phyloP scores from a whole-genome alignment of 2,113 vertebrate genomes.

The Lanius ludovicianus region DNA sequence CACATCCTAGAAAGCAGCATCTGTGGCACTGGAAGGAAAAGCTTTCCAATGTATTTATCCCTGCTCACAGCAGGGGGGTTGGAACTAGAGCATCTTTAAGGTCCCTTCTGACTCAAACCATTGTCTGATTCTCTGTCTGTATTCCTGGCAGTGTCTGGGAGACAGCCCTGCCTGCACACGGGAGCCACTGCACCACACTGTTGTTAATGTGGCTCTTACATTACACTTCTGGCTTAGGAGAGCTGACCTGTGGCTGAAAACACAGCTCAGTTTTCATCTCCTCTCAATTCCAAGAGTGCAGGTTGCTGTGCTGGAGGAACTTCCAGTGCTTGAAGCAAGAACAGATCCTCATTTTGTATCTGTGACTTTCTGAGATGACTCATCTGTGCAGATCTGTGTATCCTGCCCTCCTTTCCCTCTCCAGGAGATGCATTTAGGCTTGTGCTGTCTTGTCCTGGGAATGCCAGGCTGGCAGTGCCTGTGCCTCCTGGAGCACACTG shows the following conservation, averaged over 20 bases:
- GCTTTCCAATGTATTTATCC: not conserved
- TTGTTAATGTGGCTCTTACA: not conserved
- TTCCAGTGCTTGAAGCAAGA: not conserved
- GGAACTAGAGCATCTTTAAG: not conserved
- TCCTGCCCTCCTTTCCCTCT: constrained; percentile 2
- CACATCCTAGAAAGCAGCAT: not conserved
- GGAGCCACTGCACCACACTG: not conserved
- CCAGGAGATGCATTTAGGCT: not conserved
- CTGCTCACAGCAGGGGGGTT: not conserved
- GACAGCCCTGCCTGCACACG: not conserved
- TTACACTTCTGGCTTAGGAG: not conserved
- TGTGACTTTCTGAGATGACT: constrained; percentile 16
- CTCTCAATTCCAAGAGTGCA: not conserved
- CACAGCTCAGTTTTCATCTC: not conserved
- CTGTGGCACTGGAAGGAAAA: not conserved
- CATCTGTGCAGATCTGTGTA: not conserved
- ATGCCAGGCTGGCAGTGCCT: not conserved
- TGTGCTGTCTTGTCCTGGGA: not conserved
- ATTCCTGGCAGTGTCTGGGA: not conserved
- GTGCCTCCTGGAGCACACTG: not conserved
- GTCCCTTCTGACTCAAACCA: not conserved
- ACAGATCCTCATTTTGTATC: not conserved
- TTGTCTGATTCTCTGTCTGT: not conserved
- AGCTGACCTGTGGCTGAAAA: not conserved
- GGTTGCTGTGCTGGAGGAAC: not conserved